Base-by-base conservation (phyloP, 2,888 invertebrate genomes). In the Aleiodes testaceus region DNA sequence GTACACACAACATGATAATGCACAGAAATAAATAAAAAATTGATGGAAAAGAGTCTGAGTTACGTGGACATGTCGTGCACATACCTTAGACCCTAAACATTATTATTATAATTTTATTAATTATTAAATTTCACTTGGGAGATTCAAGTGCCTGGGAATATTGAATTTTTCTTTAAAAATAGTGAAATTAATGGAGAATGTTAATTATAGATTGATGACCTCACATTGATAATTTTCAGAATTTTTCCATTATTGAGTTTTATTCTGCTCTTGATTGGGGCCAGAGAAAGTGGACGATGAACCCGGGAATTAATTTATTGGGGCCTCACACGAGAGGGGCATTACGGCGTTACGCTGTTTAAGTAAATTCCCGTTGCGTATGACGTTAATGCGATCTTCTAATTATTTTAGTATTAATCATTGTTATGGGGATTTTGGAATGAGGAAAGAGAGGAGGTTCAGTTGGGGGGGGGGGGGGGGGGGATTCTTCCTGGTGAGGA, bases 211-310 rank as follows among this genome's bases (percentile, higher is more conserved):
- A 59, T 59, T 36, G 30, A 59, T 59, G 53, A 70, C 73, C 61
- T 47, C 42, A 49, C n/a, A 42, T 66, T n/a, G 22, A 16, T 18
- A 49, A 53, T 30, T 16, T 16, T 67, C 18, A 42, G 47, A 71
- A 59, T 74, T 71, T 69, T 59, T 66, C 52, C 53, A 26, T 26
- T 36, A 36, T 36, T 36, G 6, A 36, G 9, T 36, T 36, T 36
- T 36, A 36, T 36, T 36, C 9, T 36, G 36, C 36, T 71, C 75
- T 77, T 72, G 77, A 81, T 80, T 78, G 80, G 77, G 82, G 82
- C 76, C 81, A 79, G 81, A 81, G 82, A 82, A 82, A 82, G 82
- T 81, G 80, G 82, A 77, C 81, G 77, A 82, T 81, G 82, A 82
- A 81, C 82, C 81, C 81, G 81, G 79, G 72, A 59, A 52, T 66